Conservation (phyloP, 2,888 invertebrate species). For the Schrankia costaestrigalis region DNA sequence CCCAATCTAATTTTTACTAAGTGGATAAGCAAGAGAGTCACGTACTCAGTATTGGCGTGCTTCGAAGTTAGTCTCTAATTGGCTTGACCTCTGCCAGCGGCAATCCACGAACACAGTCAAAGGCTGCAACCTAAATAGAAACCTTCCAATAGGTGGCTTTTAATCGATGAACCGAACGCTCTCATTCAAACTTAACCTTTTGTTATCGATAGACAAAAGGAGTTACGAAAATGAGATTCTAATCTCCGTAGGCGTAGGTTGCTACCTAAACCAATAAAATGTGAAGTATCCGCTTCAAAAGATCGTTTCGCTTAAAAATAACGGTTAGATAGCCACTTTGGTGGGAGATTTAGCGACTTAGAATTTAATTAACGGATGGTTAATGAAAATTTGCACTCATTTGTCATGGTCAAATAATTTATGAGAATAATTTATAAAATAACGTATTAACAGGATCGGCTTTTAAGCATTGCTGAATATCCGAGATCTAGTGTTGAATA, state of each 20-base stretch:
- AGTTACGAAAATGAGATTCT: conserved; percentile 31
- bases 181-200: conserved; percentile 32
- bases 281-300: conserved; percentile 21
- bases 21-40: conserved; percentile 21
- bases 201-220: conserved; percentile 34
- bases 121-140: conserved; percentile 12
- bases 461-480: too few relatives aligned
- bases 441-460: too few relatives aligned
- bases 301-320: conserved; percentile 28
- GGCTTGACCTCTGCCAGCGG: conserved; percentile 13
- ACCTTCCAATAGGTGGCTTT: conserved; percentile 18
- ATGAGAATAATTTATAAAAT: too few relatives aligned
- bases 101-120: conserved; percentile 13
- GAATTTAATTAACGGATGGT: conserved; percentile 27
- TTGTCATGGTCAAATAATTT: conserved; percentile 12
- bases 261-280: conserved; percentile 28
- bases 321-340: conserved; percentile 19
- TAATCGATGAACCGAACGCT: conserved; percentile 31
- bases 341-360: conserved; percentile 20
- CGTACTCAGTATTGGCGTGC: conserved; percentile 19
- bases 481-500: too few relatives aligned
- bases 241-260: conserved; percentile 30
- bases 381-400: conserved; percentile 20
- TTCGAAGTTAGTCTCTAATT: conserved; percentile 28
- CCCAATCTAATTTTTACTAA: conserved; percentile 18